These are phyloP conservation scores for Spilarctia lutea DNA, from an alignment of 2,888 invertebrate genomes.

Conservation along the genomic window DNA sequence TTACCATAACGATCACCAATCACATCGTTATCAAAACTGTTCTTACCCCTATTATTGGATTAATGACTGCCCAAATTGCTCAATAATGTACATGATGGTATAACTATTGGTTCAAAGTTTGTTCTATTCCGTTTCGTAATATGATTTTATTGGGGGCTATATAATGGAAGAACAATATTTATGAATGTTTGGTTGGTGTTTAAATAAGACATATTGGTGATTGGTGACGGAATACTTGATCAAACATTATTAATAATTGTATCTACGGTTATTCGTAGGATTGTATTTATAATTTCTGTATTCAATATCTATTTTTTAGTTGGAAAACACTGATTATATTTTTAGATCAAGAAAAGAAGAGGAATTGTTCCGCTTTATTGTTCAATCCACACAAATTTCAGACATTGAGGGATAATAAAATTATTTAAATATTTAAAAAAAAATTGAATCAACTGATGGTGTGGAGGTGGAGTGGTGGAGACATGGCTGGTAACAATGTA, in stretches of 20 bases:
- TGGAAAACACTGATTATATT: neutral
- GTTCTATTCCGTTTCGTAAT: slow-evolving; percentile 61
- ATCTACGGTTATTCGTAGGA: neutral
- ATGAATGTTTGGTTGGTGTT: slow-evolving; percentile 27
- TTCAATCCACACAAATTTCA: too few relatives aligned
- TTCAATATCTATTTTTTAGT: neutral
- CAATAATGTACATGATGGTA: slow-evolving; percentile 66
- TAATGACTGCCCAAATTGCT: slow-evolving; percentile 76
- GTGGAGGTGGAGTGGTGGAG: too few relatives aligned
- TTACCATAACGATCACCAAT: slow-evolving; percentile 47
- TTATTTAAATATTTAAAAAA: too few relatives aligned
- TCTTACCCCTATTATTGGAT: slow-evolving; percentile 68
- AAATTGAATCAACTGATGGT: too few relatives aligned
- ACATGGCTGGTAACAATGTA: too few relatives aligned
- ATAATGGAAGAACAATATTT: slow-evolving; percentile 36
- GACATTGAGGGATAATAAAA: too few relatives aligned
- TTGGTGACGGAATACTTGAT: slow-evolving; percentile 1
- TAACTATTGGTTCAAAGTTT: slow-evolving; percentile 62
- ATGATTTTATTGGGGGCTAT: slow-evolving; percentile 53
- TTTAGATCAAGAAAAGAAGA: neutral
- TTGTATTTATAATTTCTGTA: neutral
- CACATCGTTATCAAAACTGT: slow-evolving; percentile 47
- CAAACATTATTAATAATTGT: neutral
- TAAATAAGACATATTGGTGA: slow-evolving; percentile 9
- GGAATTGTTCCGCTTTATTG: too few relatives aligned